Conservation (phyloP, 1,140 invertebrate genomes). For the Drosophila auraria region DNA sequence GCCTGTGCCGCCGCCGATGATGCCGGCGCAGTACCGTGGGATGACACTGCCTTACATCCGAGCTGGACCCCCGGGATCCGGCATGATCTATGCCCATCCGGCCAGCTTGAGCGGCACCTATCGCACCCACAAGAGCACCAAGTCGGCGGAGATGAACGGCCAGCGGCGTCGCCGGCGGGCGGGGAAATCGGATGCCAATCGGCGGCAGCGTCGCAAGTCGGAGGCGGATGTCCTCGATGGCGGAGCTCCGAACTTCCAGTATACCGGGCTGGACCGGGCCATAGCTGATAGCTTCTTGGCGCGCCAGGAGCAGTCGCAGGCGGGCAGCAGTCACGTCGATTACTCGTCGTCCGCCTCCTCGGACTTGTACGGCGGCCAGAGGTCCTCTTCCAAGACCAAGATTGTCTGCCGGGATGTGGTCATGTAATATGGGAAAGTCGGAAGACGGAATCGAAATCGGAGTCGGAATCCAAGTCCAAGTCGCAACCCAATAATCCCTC, state of each 20-base stretch:
- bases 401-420: slow-evolving; percentile 73
- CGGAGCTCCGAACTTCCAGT: slow-evolving; percentile 74
- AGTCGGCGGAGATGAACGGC: slow-evolving; percentile 69
- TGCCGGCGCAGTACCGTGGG: slow-evolving; percentile 61
- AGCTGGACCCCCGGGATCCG: slow-evolving; percentile 57
- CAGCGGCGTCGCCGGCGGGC: slow-evolving; percentile 67
- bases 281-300: slow-evolving; percentile 81
- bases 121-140: slow-evolving; percentile 77
- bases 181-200: slow-evolving; percentile 70
- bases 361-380: slow-evolving; percentile 43
- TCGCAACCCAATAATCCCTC: neutral
- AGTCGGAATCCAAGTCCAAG: neutral
- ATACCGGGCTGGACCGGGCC: slow-evolving; percentile 75
- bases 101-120: slow-evolving; percentile 66
- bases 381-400: slow-evolving; percentile 75
- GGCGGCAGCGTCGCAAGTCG: slow-evolving; percentile 79
- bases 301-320: slow-evolving; percentile 77
- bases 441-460: neutral
- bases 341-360: slow-evolving; percentile 78
- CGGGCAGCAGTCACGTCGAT: slow-evolving; percentile 77
- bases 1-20: slow-evolving; percentile 40
- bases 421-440: slow-evolving; percentile 42
- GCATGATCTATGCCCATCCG: slow-evolving; percentile 64
- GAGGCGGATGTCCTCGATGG: slow-evolving; percentile 80
- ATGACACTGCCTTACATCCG: slow-evolving; percentile 77